phyloP scores from a whole-genome alignment of 2,113 vertebrate species.

The Pelobates fuscus region DNA sequence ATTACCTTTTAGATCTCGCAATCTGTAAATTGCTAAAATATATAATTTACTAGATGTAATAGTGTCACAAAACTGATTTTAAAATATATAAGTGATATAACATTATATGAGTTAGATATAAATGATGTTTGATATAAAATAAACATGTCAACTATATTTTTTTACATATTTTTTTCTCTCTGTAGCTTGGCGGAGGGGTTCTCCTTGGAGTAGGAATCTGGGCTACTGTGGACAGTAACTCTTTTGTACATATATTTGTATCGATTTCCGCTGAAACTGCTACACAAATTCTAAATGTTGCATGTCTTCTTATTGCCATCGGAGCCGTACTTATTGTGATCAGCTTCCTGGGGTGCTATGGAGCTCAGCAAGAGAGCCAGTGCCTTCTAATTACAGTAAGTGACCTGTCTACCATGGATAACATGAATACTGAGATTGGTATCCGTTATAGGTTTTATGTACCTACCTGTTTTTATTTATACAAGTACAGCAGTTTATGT shows the following conservation, averaged over 20 bases:
- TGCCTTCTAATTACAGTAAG: conserved; percentile 85
- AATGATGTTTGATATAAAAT: too few relatives aligned
- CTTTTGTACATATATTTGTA: conserved; percentile 74
- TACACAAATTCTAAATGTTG: conserved; percentile 76
- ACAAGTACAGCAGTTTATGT: too few relatives aligned
- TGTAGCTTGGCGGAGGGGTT: conserved; percentile 73
- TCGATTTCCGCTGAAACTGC: conserved; percentile 57
- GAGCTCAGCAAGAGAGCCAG: conserved; percentile 82
- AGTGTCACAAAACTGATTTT: too few relatives aligned
- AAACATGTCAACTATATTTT: too few relatives aligned
- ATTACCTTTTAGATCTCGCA: too few relatives aligned
- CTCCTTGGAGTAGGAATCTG: conserved; percentile 86
- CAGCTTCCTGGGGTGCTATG: conserved; percentile 82
- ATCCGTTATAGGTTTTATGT: too few relatives aligned
- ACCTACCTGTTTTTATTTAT: too few relatives aligned
- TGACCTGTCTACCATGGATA: background rate
- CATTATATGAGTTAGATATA: too few relatives aligned
- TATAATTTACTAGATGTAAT: too few relatives aligned
- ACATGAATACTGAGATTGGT: too few relatives aligned
- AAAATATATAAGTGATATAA: too few relatives aligned
- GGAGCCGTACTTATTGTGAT: conserved; percentile 76
- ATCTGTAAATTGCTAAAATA: too few relatives aligned
- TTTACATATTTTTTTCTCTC: background rate
- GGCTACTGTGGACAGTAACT: conserved; percentile 73
- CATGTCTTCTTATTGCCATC: conserved; percentile 78